These are phyloP conservation scores for Heteromormyrus szaboi DNA, from an alignment of 2,797 vertebrate species.

Conservation along the genomic window DNA sequence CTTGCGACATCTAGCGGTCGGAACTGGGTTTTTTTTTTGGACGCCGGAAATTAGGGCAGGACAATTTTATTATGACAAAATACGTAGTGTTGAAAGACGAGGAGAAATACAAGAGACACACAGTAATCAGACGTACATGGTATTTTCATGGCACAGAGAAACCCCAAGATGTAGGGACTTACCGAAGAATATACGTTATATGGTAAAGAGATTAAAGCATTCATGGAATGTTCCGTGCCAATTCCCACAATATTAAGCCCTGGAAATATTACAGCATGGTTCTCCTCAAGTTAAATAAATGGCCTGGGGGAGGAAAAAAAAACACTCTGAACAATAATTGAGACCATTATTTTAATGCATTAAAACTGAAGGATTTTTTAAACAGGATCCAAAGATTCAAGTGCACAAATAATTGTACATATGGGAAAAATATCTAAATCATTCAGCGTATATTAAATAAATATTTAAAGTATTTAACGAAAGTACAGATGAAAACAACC, in stretches of 20 bases:
- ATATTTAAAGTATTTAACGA: neutral
- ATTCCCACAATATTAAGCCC: neutral
- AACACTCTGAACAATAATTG: neutral
- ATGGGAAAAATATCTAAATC: neutral
- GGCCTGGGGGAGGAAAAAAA: neutral
- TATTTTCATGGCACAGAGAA: neutral
- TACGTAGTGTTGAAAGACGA: neutral
- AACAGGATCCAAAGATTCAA: neutral
- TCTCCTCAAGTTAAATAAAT: neutral
- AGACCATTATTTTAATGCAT: neutral
- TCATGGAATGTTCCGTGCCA: neutral
- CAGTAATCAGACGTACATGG: neutral
- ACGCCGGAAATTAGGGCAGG: neutral
- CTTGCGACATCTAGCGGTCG: neutral
- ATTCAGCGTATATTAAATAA: constrained; percentile 6
- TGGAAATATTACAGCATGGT: neutral
- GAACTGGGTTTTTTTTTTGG: neutral
- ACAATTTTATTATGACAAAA: neutral
- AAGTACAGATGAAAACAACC: neutral
- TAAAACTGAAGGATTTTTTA: neutral
- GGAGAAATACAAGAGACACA: neutral
- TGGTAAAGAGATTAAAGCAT: neutral
- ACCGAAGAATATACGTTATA: neutral
- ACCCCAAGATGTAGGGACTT: neutral
- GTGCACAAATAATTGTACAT: neutral